phyloP scores from a whole-genome alignment of 2,797 vertebrate genomes.

The Danio tinwini region DNA sequence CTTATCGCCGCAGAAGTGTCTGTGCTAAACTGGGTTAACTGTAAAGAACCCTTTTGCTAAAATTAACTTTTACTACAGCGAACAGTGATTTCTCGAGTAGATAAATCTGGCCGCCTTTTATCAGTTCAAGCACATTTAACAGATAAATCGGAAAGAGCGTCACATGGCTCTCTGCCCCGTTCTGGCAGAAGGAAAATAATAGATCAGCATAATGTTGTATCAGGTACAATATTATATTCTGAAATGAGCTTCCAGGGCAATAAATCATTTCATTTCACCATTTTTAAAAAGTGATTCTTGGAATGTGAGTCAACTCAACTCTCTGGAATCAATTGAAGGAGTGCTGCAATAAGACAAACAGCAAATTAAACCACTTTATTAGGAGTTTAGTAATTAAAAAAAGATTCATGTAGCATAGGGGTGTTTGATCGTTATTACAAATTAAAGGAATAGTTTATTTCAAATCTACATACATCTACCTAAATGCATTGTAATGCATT shows the following conservation, averaged over 20 bases:
- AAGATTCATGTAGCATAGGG: not conserved
- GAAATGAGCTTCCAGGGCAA: conserved; percentile 11
- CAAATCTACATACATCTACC: no score
- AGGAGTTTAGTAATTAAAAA: not conserved
- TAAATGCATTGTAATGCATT: no score
- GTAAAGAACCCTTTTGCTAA: conserved; percentile 28
- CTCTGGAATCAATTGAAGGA: not conserved
- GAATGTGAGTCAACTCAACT: conserved; percentile 5
- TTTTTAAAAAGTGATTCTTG: conserved; percentile 10
- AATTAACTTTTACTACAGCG: conserved; percentile 36
- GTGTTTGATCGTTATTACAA: not conserved
- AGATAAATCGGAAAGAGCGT: conserved; percentile 41
- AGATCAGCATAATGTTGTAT: conserved; percentile 39
- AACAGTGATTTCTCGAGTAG: conserved; percentile 26
- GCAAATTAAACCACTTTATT: not conserved
- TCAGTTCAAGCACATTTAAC: conserved; percentile 46
- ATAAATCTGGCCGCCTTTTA: conserved; percentile 34
- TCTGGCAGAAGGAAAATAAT: conserved; percentile 27
- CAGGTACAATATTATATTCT: conserved; percentile 27
- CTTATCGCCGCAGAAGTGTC: conserved; percentile 41
- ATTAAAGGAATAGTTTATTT: not conserved
- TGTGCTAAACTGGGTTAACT: conserved; percentile 42
- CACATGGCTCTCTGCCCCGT: not conserved
- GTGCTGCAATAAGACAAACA: not conserved
- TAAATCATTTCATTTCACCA: conserved; percentile 22